A percentile compares a stretch with the other conserved stretches of the same genome.
Evolutionary conservation across 2,888 invertebrate genomes (phyloP).

Genomic region (Rhaphigaster nebulosa): DNA sequence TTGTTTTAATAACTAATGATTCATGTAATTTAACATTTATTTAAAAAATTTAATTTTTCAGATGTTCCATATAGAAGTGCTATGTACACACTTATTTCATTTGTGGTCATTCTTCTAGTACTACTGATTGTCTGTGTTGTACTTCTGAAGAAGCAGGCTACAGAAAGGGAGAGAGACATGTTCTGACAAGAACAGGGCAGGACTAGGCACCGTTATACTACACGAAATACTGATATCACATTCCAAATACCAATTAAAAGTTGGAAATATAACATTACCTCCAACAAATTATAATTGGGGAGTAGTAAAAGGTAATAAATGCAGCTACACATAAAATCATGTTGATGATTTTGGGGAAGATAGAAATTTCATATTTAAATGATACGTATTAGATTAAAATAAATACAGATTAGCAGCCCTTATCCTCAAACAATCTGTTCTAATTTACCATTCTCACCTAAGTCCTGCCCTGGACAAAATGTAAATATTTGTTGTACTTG

Average conservation of each 20-base stretch:
- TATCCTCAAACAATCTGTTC: not conserved
- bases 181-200: slow-evolving; percentile 66
- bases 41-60: slow-evolving; percentile 56
- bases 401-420: not conserved
- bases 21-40: not conserved
- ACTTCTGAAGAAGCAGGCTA: slow-evolving; percentile 70
- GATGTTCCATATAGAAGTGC: slow-evolving; percentile 73
- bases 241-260: slow-evolving; percentile 62
- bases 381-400: too few species aligned
- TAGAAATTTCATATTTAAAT: not conserved
- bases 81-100: slow-evolving; percentile 74
- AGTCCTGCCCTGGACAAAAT: slow-evolving; percentile 37
- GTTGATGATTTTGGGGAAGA: not conserved
- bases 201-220: slow-evolving; percentile 59
- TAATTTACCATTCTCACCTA: not conserved
- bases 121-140: slow-evolving; percentile 72
- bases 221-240: slow-evolving; percentile 54
- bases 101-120: slow-evolving; percentile 71
- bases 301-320: not conserved
- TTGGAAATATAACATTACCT: slow-evolving; percentile 65
- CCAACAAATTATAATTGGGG: slow-evolving; percentile 62
- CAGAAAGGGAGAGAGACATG: slow-evolving; percentile 68
- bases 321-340: not conserved
- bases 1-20: not conserved
- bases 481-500: slow-evolving; percentile 20